These are phyloP conservation scores for Amphiura filiformis DNA, from an alignment of 35 echinoderm and acorn worm genomes.

Conservation along the genomic window DNA sequence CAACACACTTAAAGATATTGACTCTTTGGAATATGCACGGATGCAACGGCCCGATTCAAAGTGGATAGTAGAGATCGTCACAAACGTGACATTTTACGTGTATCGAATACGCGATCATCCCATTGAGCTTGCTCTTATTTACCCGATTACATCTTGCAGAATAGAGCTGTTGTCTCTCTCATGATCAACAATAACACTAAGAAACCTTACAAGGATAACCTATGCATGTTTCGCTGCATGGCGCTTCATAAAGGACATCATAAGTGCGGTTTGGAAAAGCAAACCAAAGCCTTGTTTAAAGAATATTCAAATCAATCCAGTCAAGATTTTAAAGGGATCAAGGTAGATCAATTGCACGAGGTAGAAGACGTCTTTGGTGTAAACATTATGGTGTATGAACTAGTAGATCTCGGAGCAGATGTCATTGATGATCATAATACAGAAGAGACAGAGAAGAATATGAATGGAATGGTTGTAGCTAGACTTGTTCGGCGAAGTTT, in stretches of 20 bases:
- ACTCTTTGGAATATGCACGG: not conserved
- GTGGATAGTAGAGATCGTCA: not conserved
- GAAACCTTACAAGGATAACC: constrained; percentile 27
- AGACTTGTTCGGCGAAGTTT: constrained; percentile 29
- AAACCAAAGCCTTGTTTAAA: not conserved
- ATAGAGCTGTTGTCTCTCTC: not conserved
- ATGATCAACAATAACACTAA: not conserved
- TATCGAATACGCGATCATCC: not conserved
- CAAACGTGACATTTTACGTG: not conserved
- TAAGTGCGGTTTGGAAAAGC: not conserved
- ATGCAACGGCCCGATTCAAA: not conserved
- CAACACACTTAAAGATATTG: not conserved
- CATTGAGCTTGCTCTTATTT: not conserved
- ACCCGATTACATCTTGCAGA: constrained; percentile 19
- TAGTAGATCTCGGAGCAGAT: not conserved
- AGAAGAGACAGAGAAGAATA: not conserved
- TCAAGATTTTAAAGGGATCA: not conserved
- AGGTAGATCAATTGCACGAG: not conserved
- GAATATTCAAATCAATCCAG: not conserved
- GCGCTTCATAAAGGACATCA: not conserved
- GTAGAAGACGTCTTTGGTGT: not conserved
- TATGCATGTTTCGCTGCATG: constrained; percentile 51
- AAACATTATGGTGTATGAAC: constrained; percentile 28
- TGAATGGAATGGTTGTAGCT: not conserved
- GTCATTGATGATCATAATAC: not conserved